These are phyloP conservation scores for Aldabrachelys gigantea DNA, from an alignment of 2,113 vertebrate genomes.

Conservation along the genomic window DNA sequence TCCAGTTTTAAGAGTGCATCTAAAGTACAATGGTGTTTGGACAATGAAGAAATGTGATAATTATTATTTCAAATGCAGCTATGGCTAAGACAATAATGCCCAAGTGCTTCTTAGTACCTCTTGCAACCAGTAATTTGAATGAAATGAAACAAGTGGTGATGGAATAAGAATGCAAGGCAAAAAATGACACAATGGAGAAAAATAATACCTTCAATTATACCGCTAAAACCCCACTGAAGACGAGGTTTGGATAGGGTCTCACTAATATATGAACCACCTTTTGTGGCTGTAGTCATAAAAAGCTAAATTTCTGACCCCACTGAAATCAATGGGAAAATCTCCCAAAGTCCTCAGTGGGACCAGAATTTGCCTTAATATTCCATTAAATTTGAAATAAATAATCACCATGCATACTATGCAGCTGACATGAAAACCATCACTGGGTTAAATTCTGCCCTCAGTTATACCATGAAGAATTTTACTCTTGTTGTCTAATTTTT, in stretches of 20 bases:
- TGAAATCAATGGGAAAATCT: not conserved
- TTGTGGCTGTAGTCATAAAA: not conserved
- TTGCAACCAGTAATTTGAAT: conserved; percentile 29
- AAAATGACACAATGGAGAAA: not conserved
- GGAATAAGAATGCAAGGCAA: fast-evolving
- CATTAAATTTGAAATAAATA: not conserved
- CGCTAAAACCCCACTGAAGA: not conserved
- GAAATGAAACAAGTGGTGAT: conserved; percentile 20
- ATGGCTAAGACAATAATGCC: conserved; percentile 33
- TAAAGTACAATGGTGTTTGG: conserved; percentile 56
- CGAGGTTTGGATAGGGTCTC: not conserved
- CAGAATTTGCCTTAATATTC: not conserved
- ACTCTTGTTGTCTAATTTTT: not conserved
- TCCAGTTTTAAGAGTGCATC: conserved; percentile 28
- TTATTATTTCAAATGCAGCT: conserved; percentile 47
- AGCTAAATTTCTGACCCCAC: not conserved
- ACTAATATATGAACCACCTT: not conserved
- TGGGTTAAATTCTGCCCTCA: not conserved
- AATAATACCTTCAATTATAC: not conserved
- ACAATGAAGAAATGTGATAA: conserved; percentile 48
- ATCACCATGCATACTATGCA: not conserved
- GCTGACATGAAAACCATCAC: not conserved
- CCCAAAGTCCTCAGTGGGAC: not conserved
- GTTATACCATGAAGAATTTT: not conserved
- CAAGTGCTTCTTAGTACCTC: conserved; percentile 20